A percentile compares a stretch with the other conserved stretches of the same genome.
Evolutionary conservation across 2,888 invertebrate genomes (phyloP).

Genomic region (Drosophila prostipennis): DNA sequence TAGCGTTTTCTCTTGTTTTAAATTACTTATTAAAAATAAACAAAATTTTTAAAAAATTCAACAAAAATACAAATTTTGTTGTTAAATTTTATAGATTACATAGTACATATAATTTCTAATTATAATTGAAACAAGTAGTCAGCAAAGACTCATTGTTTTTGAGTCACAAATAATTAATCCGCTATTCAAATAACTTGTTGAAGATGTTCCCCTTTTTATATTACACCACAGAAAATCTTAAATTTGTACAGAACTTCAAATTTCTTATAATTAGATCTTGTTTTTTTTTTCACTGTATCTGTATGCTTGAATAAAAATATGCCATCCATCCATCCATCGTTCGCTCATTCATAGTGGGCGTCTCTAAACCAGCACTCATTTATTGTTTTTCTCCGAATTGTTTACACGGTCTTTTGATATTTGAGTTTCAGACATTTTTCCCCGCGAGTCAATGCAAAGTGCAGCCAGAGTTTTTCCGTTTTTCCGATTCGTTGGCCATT

Average conservation of each 20-base stretch:
- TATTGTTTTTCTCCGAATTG: constrained; percentile 43
- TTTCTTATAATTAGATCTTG: not conserved
- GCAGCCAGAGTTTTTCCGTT: constrained; percentile 30
- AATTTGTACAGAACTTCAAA: not conserved
- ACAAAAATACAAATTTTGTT: too few relatives aligned
- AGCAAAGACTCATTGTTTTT: too few relatives aligned
- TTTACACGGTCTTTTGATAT: constrained; percentile 37
- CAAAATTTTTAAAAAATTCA: too few relatives aligned
- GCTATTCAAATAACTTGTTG: too few relatives aligned
- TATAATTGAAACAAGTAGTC: too few relatives aligned
- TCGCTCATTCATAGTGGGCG: constrained; percentile 32
- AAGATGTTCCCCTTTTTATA: too few relatives aligned
- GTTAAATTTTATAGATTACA: too few relatives aligned
- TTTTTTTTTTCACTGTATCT: constrained; percentile 2
- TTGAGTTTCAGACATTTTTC: constrained; percentile 33
- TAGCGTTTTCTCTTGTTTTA: too few relatives aligned
- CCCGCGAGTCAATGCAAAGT: constrained; percentile 12
- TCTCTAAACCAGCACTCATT: constrained; percentile 21
- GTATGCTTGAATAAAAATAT: constrained; percentile 15
- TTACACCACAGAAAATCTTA: not conserved
- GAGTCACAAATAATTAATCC: too few relatives aligned
- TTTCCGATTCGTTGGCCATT: constrained; percentile 34
- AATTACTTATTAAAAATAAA: too few relatives aligned
- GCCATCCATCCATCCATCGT: constrained; percentile 11
- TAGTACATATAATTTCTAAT: too few relatives aligned